phyloP scores from a whole-genome alignment of 2,113 vertebrate genomes.

The Tragelaphus imberbis region DNA sequence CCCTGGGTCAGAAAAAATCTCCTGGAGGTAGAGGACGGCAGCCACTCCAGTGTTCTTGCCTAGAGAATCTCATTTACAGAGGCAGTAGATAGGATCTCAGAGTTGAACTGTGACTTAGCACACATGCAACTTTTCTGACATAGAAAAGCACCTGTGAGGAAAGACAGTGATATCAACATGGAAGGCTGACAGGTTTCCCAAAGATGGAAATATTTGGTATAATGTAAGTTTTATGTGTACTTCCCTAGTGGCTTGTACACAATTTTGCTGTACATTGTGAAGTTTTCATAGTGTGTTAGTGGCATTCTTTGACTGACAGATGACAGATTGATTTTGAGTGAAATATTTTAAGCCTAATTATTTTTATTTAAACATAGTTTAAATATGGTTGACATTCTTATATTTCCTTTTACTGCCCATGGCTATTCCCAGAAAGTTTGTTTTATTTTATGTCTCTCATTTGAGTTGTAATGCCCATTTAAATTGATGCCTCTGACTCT shows the following conservation, averaged over 20 bases:
- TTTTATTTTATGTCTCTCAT: conserved; percentile 19
- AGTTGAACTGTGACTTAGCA: background rate
- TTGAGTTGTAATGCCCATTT: conserved; percentile 54
- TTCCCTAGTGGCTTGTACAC: conserved; percentile 72
- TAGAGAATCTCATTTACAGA: background rate
- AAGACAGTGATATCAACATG: conserved; percentile 91
- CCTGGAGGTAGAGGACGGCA: background rate
- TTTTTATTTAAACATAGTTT: conserved; percentile 50
- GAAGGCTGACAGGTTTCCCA: conserved; percentile 89
- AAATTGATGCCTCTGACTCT: conserved; percentile 52
- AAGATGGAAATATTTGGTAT: conserved; percentile 74
- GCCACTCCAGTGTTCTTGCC: background rate
- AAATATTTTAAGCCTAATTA: conserved; percentile 66
- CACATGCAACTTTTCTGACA: conserved; percentile 72
- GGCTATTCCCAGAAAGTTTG: conserved; percentile 18
- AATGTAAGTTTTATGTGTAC: conserved; percentile 75
- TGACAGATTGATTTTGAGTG: conserved; percentile 68
- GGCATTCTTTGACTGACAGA: conserved; percentile 73
- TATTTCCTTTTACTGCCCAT: conserved; percentile 49
- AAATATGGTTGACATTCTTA: conserved; percentile 13
- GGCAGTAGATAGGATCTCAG: background rate
- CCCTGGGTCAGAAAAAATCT: background rate
- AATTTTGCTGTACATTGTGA: conserved; percentile 73
- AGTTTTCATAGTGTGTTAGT: conserved; percentile 73
- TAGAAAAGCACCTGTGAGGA: conserved; percentile 91